Conservation (phyloP, 2,888 invertebrate species). For the Antheraea assamensis region DNA sequence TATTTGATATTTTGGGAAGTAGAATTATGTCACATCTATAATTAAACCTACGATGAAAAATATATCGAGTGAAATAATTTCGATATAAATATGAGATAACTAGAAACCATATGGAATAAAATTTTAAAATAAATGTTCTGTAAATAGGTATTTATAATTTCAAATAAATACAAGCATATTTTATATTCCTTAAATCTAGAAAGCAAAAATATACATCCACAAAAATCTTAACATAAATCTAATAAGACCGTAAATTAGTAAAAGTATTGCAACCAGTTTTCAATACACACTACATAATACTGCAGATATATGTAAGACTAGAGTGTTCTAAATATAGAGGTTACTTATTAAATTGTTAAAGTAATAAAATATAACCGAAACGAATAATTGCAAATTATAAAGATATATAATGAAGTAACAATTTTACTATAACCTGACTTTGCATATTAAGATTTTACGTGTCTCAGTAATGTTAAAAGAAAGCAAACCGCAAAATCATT, state of each 20-base stretch:
- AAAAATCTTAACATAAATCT: not conserved
- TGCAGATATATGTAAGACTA: not conserved
- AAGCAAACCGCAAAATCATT: conserved; percentile 22
- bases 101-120: not conserved
- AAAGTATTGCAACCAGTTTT: not conserved
- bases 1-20: not conserved
- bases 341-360: not conserved
- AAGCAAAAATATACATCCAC: not conserved
- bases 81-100: not conserved
- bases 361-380: not conserved
- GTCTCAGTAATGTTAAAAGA: not conserved
- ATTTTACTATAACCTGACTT: not conserved
- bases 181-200: too few relatives aligned
- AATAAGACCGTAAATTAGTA: not conserved
- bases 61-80: not conserved
- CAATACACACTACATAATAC: too few relatives aligned
- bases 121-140: not conserved
- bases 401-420: not conserved
- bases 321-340: not conserved
- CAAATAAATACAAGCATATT: not conserved
- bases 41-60: not conserved
- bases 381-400: not conserved
- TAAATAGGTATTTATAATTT: not conserved
- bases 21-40: not conserved
- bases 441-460: not conserved